Base-by-base conservation (phyloP, 2,113 vertebrate genomes). In the Cryptomyrus ogoouensis region DNA sequence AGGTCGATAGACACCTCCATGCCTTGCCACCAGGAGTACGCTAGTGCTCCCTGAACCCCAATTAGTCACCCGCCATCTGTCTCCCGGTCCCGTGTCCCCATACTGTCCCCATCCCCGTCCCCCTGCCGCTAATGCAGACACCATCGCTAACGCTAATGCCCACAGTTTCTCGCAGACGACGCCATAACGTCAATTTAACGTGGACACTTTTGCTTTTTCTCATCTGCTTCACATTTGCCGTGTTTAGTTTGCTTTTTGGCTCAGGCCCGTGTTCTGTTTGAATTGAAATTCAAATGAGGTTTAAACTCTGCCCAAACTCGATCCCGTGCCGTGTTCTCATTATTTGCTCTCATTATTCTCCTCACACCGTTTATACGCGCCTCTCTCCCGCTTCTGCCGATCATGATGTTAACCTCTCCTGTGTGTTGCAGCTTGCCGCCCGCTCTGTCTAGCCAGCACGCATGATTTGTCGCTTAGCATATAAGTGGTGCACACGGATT, bases 21-120 rank as follows among this genome's bases (percentile, higher is more conserved):
- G 27, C 47, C 49, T 7, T 39, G 27, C 49, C 12, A 3, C 47
- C 3, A 49, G 80, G 88, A 12, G 50, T 44, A 52, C 1, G 3
- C 1, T 15, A 5, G 6, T 42, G 70, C 46, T 89, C 88, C 88
- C 49, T 35, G 10, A 31, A 74, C 70, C 31, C 31, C 10, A 49
- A 50, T 89, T 89, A 83, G 27, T 89, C 70, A 83, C 27, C 70
- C 0, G 49, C 74, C 88, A 87, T 87, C 85, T 87, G 85, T 87
- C 50, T 52, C 85, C 27, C 15, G 27, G 85, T 50, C 50, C 27
- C 19, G 0, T 31, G 50, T 52, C 85, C 15, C 85, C 4, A 17
- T 47, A 87, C 50, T 19, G 12, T 35, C 46, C 50, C 24, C 12
- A 31, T 39, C 85, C 27, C 46, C n/a, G n/a, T 24, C 19, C 47